These are phyloP conservation scores for Conus ventricosus DNA, from an alignment of 1,140 invertebrate genomes.

Conservation along the genomic window DNA sequence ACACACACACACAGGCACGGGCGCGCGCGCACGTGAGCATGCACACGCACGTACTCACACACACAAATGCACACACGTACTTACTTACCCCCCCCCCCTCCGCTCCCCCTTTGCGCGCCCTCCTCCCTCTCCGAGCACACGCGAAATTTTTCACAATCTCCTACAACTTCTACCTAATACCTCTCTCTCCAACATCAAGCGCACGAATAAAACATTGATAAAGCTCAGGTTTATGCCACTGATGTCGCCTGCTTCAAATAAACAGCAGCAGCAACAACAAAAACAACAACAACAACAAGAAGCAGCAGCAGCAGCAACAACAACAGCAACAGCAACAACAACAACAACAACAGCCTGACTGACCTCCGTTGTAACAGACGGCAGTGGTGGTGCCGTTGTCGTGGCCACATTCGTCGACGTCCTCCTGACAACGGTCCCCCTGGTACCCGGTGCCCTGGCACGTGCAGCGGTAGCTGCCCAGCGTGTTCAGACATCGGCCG, in stretches of 20 bases:
- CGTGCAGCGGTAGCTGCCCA: constrained; percentile 77
- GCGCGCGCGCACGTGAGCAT: not conserved
- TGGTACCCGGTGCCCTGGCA: constrained; percentile 80
- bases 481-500: constrained; percentile 85
- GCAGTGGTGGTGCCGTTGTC: not conserved
- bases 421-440: constrained; percentile 57
- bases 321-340: not conserved
- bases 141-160: too few species aligned
- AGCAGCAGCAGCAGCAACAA: not conserved
- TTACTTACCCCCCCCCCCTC: not conserved
- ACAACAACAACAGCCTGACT: not conserved
- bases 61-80: not conserved
- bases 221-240: too few species aligned
- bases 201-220: too few species aligned
- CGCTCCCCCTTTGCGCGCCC: too few species aligned
- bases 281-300: not conserved
- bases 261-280: not conserved
- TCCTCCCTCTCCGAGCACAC: not conserved
- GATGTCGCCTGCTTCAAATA: too few species aligned
- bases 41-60: not conserved
- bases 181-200: too few species aligned
- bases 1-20: too few species aligned
- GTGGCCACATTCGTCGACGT: constrained; percentile 63
- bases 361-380: constrained; percentile 59
- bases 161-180: too few species aligned